Conservation (phyloP, 1,140 invertebrate genomes). For the Prorops nasuta region DNA sequence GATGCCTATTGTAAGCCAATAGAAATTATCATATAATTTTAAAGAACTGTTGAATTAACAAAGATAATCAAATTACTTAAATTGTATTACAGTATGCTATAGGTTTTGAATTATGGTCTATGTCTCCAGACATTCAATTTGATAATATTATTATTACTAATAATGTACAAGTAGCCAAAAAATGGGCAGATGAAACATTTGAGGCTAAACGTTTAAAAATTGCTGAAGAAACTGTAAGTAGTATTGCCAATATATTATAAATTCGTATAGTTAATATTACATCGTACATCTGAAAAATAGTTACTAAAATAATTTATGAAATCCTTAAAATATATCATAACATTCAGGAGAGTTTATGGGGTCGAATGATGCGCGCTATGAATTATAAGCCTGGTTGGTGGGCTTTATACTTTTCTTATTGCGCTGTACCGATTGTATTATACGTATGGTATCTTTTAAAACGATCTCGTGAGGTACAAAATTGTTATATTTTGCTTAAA, state of each 20-base stretch:
- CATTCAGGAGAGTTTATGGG: conserved; percentile 68
- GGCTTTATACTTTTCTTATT: conserved; percentile 75
- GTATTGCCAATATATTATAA: background rate
- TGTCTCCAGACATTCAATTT: conserved; percentile 91
- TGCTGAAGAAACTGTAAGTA: conserved; percentile 75
- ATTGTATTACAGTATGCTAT: conserved; percentile 72
- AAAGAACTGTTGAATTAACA: conserved; percentile 2
- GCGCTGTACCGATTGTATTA: conserved; percentile 66
- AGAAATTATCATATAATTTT: background rate
- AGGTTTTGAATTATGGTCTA: conserved; percentile 97
- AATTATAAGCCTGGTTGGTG: conserved; percentile 78
- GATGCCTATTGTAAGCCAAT: conserved; percentile 83
- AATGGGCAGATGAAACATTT: conserved; percentile 84
- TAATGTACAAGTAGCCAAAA: conserved; percentile 71
- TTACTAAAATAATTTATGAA: conserved; percentile 9
- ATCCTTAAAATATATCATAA: conserved; percentile 16
- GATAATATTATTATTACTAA: conserved; percentile 96
- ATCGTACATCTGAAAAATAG: background rate
- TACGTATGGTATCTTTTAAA: conserved; percentile 71
- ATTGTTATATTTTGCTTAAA: too few relatives aligned
- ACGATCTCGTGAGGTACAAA: conserved; percentile 66
- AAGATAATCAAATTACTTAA: conserved; percentile 17
- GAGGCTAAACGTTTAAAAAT: conserved; percentile 79
- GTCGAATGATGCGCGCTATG: conserved; percentile 67
- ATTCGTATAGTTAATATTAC: background rate